Percentiles rank a stretch among this genome's conserved stretches.
These are phyloP conservation scores for Cheilosia urbana DNA, from an alignment of 2,888 invertebrate species.

Conservation along the genomic window DNA sequence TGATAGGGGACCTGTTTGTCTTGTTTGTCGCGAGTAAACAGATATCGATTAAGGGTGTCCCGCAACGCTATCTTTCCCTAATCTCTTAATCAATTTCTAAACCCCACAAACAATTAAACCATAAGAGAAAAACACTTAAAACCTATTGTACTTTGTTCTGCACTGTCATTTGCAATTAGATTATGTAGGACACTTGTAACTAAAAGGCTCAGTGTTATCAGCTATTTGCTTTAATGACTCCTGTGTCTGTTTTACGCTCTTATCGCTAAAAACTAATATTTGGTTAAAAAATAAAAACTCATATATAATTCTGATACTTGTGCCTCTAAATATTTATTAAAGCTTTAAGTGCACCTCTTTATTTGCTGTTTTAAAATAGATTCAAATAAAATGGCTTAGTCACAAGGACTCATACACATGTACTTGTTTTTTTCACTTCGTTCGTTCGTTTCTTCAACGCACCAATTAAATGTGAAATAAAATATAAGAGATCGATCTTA, in stretches of 20 bases:
- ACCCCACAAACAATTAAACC: constrained; percentile 19
- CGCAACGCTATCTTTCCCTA: background rate
- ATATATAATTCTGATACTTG: background rate
- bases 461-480: constrained; percentile 15
- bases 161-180: constrained; percentile 16
- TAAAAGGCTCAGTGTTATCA: constrained; percentile 13
- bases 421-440: background rate
- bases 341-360: background rate
- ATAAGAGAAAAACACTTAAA: background rate
- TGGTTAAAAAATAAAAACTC: background rate
- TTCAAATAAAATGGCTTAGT: background rate
- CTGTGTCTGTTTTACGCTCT: background rate
- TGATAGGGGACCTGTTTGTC: constrained; percentile 12
- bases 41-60: constrained; percentile 8
- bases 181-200: constrained; percentile 4
- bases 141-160: background rate
- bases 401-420: background rate
- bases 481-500: constrained; percentile 6
- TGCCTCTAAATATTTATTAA: constrained; percentile 8
- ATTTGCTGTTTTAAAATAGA: constrained; percentile 16
- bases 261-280: background rate
- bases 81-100: constrained; percentile 13
- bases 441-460: background rate
- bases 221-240: background rate
- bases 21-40: constrained; percentile 32